These are phyloP conservation scores for Drosophila pallidifrons DNA, from an alignment of 1,140 invertebrate species.

Conservation along the genomic window DNA sequence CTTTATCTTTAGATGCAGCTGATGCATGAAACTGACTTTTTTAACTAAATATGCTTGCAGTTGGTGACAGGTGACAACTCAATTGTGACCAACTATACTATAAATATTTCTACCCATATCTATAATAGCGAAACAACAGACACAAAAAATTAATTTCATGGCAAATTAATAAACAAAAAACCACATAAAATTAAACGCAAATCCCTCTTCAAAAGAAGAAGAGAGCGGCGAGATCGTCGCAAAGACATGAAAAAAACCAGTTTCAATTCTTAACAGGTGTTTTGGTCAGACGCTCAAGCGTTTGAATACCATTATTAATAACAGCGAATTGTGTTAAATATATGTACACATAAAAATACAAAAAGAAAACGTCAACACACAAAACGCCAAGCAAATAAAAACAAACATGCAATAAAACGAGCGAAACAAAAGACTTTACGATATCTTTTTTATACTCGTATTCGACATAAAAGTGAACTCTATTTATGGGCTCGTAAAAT, in stretches of 20 bases:
- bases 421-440: conserved; percentile 51
- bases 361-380: conserved; percentile 25
- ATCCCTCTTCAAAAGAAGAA: conserved; percentile 35
- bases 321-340: conserved; percentile 66
- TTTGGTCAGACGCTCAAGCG: conserved; percentile 19
- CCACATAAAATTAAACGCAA: conserved; percentile 48
- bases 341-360: conserved; percentile 24
- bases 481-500: conserved; percentile 56
- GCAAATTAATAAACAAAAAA: conserved; percentile 39
- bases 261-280: conserved; percentile 72
- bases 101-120: not conserved
- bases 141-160: conserved; percentile 42
- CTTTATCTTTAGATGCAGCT: not conserved
- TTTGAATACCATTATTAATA: conserved; percentile 77
- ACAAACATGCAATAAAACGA: conserved; percentile 49
- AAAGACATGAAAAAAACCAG: conserved; percentile 65
- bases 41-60: too few species aligned
- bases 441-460: conserved; percentile 55
- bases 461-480: conserved; percentile 49
- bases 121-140: conserved; percentile 13
- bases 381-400: conserved; percentile 21
- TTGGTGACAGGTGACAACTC: not conserved
- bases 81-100: conserved; percentile 2
- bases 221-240: conserved; percentile 32
- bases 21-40: too few species aligned